Evolutionary conservation across 2,113 vertebrate genomes (phyloP), one percentile per base, ranked within the genome.

Genomic region (Nematolebias whitei): DNA sequence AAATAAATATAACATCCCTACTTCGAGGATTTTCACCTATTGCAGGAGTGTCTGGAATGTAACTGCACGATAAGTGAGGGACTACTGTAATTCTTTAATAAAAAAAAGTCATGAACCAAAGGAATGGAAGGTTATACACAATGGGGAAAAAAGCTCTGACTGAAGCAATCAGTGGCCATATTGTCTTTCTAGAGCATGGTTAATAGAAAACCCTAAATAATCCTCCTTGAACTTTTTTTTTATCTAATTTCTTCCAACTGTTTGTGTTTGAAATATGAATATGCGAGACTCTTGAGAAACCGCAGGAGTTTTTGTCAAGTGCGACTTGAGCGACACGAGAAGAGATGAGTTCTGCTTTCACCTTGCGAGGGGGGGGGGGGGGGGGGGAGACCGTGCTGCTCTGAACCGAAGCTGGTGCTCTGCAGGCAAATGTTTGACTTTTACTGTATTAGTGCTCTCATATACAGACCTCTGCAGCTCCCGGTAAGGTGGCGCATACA

Each of bases 321-420:
- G 24, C 44, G 48, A 26, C 63, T 67, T 29, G 0, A 67, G 43
- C 24, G 65, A 59, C 22, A 12, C 22, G 45, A 35, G 60, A 44
- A 54, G 48, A 60, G 53, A 71, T 67, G 59, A 85, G 58, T 43
- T 59, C 47, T 29, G 61, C 18, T 67, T 63, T 79, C 72, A 76
- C 76, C 83, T 81, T 68, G 72, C 59, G 38, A n/a, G n/a, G n/a
- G n/a, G n/a, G n/a, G n/a, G 71, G 16, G 53, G 38, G 38, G 70
- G 13, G n/a, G 71, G 16, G 53, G 38, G 38, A 72, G 13, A 50
- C n/a, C n/a, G 44, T 76, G 57, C 75, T 80, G 82, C 73, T 70
- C 53, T 60, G 44, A 76, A 74, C 75, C 40, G 67, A 58, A 55
- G 74, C 24, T 50, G 65, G 44, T 57, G 20, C 68, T 79, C 64